phyloP scores from a whole-genome alignment of 2,888 invertebrate species.

The Mimachlamys varia region DNA sequence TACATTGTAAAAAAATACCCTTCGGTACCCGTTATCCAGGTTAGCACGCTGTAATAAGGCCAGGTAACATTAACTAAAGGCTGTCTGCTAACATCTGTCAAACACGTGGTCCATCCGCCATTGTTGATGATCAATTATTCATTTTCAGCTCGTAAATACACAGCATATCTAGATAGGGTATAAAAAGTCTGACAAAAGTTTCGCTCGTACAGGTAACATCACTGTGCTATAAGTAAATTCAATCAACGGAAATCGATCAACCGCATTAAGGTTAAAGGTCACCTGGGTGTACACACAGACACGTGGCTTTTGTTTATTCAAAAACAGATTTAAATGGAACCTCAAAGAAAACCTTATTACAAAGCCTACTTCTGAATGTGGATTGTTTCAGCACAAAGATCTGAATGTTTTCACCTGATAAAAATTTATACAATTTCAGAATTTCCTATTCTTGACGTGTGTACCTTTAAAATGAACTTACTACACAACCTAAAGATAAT shows the following conservation, averaged over 20 bases:
- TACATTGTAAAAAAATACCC: background rate
- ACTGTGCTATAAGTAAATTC: background rate
- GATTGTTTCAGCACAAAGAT: background rate
- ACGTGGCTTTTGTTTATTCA: background rate
- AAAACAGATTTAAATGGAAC: background rate
- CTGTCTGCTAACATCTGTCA: constrained; percentile 13
- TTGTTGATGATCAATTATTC: background rate
- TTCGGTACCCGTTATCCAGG: background rate
- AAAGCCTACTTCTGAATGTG: background rate
- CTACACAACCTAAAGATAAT: background rate
- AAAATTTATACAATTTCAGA: background rate
- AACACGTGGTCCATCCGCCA: background rate
- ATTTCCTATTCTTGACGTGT: background rate
- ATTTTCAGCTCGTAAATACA: background rate
- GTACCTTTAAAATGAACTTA: background rate
- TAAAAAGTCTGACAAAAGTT: background rate
- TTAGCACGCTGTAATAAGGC: background rate
- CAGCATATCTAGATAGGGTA: background rate
- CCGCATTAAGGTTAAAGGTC: constrained; percentile 5
- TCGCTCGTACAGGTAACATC: constrained; percentile 3
- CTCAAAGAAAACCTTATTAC: background rate
- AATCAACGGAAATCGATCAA: constrained; percentile 23
- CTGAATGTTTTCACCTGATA: background rate
- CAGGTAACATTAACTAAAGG: background rate
- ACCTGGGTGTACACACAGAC: background rate